phyloP scores from a whole-genome alignment of 2,888 invertebrate genomes.

The Chloroclystis v-ata region DNA sequence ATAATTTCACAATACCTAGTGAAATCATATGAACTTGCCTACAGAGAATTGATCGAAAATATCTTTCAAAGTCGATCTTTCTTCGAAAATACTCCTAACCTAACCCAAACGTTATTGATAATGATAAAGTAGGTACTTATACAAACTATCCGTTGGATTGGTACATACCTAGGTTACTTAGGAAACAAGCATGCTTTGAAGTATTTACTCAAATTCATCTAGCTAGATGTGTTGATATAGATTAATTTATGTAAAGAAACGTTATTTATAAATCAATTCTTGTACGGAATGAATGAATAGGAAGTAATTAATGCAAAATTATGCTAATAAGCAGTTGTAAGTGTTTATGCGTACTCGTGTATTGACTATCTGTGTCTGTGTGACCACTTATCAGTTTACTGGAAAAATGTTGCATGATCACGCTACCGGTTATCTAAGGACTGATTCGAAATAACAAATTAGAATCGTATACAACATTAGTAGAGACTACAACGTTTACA shows the following conservation, averaged over 20 bases:
- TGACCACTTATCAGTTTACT: constrained; percentile 36
- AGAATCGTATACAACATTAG: not conserved
- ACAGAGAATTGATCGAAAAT: no score
- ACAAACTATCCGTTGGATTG: no score
- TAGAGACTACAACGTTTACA: no score
- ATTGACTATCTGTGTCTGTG: not conserved
- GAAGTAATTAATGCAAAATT: constrained; percentile 19
- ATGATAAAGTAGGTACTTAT: no score
- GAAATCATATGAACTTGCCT: no score
- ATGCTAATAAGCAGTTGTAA: constrained; percentile 30
- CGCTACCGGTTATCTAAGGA: constrained; percentile 32
- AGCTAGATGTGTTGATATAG: not conserved
- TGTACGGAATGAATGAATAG: constrained; percentile 6
- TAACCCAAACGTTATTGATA: no score
- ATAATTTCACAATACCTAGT: no score
- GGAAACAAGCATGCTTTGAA: no score
- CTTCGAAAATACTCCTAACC: no score
- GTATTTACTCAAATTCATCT: no score
- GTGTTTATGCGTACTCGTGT: constrained; percentile 39
- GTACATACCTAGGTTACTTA: no score
- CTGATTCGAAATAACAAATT: constrained; percentile 12
- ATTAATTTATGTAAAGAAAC: constrained; percentile 3
- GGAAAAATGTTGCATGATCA: constrained; percentile 46
- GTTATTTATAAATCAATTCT: constrained; percentile 16
- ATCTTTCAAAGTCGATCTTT: no score